A percentile compares a stretch with the other conserved stretches of the same genome.
phyloP scores from a whole-genome alignment of 2,113 vertebrate genomes.

The Myotis brandtii region DNA sequence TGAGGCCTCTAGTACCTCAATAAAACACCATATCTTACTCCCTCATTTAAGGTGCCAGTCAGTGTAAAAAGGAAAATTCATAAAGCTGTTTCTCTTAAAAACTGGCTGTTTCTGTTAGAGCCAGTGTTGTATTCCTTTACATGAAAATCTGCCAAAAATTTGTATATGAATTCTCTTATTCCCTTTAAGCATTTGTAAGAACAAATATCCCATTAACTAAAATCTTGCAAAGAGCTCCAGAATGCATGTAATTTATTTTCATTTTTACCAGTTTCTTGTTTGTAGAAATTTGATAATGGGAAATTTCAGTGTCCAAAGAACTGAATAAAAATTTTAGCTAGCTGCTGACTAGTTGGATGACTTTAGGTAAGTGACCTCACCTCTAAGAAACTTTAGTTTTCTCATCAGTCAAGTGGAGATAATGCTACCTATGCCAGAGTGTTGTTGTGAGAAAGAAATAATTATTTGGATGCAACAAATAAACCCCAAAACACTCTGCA shows the following conservation, averaged over 20 bases:
- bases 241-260: background rate
- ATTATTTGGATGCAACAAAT: conserved; percentile 33
- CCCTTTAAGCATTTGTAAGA: conserved; percentile 2
- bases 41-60: background rate
- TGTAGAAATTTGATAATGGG: conserved; percentile 21
- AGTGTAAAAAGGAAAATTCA: background rate
- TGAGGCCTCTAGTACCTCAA: background rate
- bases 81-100: conserved; percentile 25
- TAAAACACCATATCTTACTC: background rate
- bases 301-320: background rate
- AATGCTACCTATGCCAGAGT: background rate
- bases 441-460: conserved; percentile 12
- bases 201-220: background rate
- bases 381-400: background rate
- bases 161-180: background rate
- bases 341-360: background rate
- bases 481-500: conserved; percentile 43
- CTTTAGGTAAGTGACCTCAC: background rate
- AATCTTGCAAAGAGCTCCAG: conserved; percentile 11
- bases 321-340: conserved; percentile 10
- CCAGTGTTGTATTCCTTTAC: background rate
- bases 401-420: background rate
- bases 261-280: background rate
- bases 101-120: background rate
- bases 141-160: background rate